Percentiles rank a stretch among this genome's conserved stretches.
Evolutionary conservation across 2,888 invertebrate genomes (phyloP).

Genomic region (Chesias legatella): DNA sequence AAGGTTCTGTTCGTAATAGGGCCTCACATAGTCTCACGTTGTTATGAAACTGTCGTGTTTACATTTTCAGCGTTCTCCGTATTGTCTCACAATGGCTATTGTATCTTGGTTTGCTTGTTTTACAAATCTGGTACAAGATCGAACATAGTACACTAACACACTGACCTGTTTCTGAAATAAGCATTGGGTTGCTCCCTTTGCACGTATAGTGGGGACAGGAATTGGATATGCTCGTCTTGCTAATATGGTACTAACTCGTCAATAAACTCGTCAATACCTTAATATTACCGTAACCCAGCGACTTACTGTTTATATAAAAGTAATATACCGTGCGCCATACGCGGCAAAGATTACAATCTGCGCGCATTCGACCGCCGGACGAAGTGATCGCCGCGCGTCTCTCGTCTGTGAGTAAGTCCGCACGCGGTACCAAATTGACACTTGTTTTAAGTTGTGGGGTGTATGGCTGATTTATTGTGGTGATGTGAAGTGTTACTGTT

Average conservation of each 20-base stretch:
- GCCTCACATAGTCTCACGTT: slow-evolving; percentile 21
- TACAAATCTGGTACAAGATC: slow-evolving; percentile 26
- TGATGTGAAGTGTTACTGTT: slow-evolving; percentile 26
- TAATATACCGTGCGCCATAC: slow-evolving; percentile 28
- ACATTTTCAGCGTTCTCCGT: slow-evolving; percentile 21
- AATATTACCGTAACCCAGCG: slow-evolving; percentile 34
- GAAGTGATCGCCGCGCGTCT: slow-evolving; percentile 52
- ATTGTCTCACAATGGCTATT: slow-evolving; percentile 33
- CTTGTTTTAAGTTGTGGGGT: slow-evolving; percentile 13
- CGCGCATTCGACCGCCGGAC: slow-evolving; percentile 56
- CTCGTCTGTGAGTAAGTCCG: slow-evolving; percentile 51
- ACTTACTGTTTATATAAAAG: slow-evolving; percentile 58
- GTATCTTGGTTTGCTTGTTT: slow-evolving; percentile 30
- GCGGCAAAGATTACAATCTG: slow-evolving; percentile 37
- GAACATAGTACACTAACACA: too few species aligned
- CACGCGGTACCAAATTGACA: slow-evolving; percentile 39
- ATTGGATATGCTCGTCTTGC: slow-evolving; percentile 27
- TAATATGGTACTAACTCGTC: slow-evolving; percentile 24
- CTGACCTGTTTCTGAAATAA: too few species aligned
- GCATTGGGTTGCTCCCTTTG: neutral
- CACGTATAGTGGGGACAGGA: too few species aligned
- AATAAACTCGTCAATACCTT: slow-evolving; percentile 26
- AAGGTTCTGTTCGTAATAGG: slow-evolving; percentile 2
- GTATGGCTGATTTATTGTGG: slow-evolving; percentile 13
- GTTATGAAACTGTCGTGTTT: slow-evolving; percentile 26